Base-by-base conservation (phyloP, 1,140 invertebrate genomes). In the Mesaphorura yosii region DNA sequence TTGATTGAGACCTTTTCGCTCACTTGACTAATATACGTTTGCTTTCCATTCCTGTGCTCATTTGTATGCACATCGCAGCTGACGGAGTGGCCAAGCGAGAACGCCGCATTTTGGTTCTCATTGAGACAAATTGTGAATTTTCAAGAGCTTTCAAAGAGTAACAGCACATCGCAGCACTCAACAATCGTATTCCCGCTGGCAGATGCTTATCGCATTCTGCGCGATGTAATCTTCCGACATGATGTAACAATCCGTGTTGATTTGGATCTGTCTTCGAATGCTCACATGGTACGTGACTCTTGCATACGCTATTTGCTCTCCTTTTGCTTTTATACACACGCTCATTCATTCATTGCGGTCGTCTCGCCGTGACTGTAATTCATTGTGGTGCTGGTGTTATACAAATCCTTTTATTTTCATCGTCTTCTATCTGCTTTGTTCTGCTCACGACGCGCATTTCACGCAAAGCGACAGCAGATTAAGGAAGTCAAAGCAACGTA, bases 121-220 rank as follows among this genome's bases (percentile, higher is more conserved):
- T 44, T 63, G 1, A 46, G 61, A 34, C 61, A 63, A 63, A 63
- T 63, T 34, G 47, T 63, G 15, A 59, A 63, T 40, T 63, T 63
- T 53, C 55, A 61, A 50, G 61, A 63, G 53, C 51, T 63, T 38
- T 59, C 61, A 27, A 45, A 41, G 31, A 57, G 55, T 48, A 59
- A 63, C 46, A 62, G 57, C 41, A 59, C 57, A 17, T 57, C 57
- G 19, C n/a, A n/a, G n/a, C 61, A 63, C 37, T 57, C 57, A 22
- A 63, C 58, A n/a, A 58, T 63, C 27, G 60, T 62, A 31, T 59
- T 62, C 39, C 55, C 55, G 3, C 27, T 63, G 29, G 58, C 60
- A 28, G 67, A 68, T 51, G 67, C 67, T 15, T 68, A 67, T 52
- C 54, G 65, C 15, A 63, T 68, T 10, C 59, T 69, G 14, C 57